phyloP scores from a whole-genome alignment of 2,888 invertebrate species.

The Lithodes maja region DNA sequence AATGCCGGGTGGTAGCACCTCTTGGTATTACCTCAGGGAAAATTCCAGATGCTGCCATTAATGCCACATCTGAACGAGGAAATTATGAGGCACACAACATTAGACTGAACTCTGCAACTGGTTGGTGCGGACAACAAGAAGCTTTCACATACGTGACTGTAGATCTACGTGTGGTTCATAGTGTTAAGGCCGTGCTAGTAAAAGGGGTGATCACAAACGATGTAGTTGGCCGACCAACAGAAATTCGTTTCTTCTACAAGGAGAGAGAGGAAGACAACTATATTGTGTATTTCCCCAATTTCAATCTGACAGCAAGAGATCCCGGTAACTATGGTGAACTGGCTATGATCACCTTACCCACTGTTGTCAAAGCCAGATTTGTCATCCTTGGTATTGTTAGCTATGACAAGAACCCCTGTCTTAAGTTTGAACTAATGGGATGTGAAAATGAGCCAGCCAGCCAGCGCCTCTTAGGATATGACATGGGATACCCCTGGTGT shows the following conservation, averaged over 20 bases:
- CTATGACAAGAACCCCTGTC: constrained; percentile 96
- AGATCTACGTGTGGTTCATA: constrained; percentile 93
- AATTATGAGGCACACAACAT: constrained; percentile 94
- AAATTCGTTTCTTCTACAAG: constrained; percentile 97
- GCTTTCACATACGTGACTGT: constrained; percentile 97
- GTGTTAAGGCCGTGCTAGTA: constrained; percentile 93
- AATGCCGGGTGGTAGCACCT: constrained; percentile 93
- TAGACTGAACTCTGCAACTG: constrained; percentile 92
- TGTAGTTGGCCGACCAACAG: constrained; percentile 95
- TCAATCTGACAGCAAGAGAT: constrained; percentile 94
- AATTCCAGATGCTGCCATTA: constrained; percentile 96
- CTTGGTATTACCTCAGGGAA: constrained; percentile 92
- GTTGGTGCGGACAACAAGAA: constrained; percentile 98
- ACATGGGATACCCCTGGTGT: constrained; percentile 94
- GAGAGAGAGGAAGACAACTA: constrained; percentile 95
- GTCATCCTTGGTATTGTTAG: constrained; percentile 95
- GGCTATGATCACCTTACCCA: constrained; percentile 95
- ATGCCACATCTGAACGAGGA: constrained; percentile 90
- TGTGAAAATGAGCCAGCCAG: constrained; percentile 88
- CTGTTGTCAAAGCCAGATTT: constrained; percentile 94
- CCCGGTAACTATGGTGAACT: constrained; percentile 98
- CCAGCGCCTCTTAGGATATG: constrained; percentile 91
- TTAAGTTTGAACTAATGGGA: constrained; percentile 97
- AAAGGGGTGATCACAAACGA: constrained; percentile 97
- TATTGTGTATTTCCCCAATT: constrained; percentile 97